A percentile compares a stretch with the other conserved stretches of the same genome.
Conservation (phyloP, 2,113 vertebrate species). For the Bombycilla garrulus region DNA sequence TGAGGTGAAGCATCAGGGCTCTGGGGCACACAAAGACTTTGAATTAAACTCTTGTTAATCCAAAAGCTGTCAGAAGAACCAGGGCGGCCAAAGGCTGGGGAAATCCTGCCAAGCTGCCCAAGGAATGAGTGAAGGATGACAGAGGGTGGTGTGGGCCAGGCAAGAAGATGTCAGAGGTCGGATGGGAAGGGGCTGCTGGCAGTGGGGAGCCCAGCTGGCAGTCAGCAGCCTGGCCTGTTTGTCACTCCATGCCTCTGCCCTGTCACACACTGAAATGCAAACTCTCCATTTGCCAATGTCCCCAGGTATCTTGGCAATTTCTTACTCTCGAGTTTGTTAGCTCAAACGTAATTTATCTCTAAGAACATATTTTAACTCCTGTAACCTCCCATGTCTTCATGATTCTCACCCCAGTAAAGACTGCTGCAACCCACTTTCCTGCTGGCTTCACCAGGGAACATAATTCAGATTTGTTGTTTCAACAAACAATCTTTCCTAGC, state of each 20-base stretch:
- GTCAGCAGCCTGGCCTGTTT: background rate
- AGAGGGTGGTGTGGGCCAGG: background rate
- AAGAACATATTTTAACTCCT: background rate
- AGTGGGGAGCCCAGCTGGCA: background rate
- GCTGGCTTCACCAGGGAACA: background rate
- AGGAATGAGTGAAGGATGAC: background rate
- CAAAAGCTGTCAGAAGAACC: background rate
- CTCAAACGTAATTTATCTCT: background rate
- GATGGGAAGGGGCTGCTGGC: background rate
- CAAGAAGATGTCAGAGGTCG: background rate
- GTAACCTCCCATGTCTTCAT: background rate
- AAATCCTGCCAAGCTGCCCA: background rate
- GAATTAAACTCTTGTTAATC: background rate
- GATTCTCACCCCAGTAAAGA: background rate
- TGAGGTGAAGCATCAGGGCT: background rate
- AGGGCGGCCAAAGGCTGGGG: fast-evolving
- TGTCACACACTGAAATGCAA: background rate
- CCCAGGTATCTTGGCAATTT: background rate
- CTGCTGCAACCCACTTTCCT: background rate
- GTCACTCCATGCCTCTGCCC: background rate
- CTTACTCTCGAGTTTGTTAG: background rate
- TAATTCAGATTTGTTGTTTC: background rate
- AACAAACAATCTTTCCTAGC: background rate
- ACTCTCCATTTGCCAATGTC: background rate
- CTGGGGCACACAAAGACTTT: background rate